Evolutionary conservation across 2,113 vertebrate species (phyloP).

Genomic region (Sinocyclocheilus rhinocerous): DNA sequence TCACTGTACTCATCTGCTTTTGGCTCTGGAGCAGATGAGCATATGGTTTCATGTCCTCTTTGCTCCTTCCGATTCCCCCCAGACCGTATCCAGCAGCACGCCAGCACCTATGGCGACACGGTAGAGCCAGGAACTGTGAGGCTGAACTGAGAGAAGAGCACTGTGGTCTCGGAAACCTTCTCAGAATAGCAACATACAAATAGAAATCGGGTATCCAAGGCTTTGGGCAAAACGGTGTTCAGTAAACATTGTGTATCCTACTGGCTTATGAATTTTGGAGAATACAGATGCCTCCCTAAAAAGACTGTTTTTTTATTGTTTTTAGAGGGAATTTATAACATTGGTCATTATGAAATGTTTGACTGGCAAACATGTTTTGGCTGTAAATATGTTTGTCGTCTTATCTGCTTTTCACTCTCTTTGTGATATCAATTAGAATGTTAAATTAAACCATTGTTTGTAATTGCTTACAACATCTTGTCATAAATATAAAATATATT

Average conservation of each 20-base stretch:
- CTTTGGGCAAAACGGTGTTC: neutral
- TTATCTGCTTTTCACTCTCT: neutral
- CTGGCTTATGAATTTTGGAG: too few species aligned
- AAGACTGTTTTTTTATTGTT: neutral
- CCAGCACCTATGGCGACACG: slow-evolving; percentile 72
- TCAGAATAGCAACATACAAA: too few species aligned
- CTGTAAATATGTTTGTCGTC: slow-evolving; percentile 1
- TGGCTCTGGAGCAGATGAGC: neutral
- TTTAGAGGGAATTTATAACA: neutral
- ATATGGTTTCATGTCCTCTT: slow-evolving; percentile 72
- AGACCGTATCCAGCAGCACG: slow-evolving; percentile 69
- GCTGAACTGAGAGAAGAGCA: slow-evolving; percentile 47
- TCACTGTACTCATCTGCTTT: slow-evolving; percentile 53
- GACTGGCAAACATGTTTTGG: neutral
- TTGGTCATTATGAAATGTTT: neutral
- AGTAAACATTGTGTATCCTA: neutral
- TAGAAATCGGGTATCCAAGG: neutral
- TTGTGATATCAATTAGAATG: neutral
- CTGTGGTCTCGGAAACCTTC: neutral
- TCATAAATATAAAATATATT: neutral
- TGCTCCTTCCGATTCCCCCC: slow-evolving; percentile 64
- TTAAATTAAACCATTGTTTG: neutral
- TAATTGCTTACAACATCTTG: neutral
- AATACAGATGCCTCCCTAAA: neutral
- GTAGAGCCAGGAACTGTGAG: slow-evolving; percentile 27